Conservation (phyloP, 2,888 invertebrate genomes). For the Pantelozetes paolii region DNA sequence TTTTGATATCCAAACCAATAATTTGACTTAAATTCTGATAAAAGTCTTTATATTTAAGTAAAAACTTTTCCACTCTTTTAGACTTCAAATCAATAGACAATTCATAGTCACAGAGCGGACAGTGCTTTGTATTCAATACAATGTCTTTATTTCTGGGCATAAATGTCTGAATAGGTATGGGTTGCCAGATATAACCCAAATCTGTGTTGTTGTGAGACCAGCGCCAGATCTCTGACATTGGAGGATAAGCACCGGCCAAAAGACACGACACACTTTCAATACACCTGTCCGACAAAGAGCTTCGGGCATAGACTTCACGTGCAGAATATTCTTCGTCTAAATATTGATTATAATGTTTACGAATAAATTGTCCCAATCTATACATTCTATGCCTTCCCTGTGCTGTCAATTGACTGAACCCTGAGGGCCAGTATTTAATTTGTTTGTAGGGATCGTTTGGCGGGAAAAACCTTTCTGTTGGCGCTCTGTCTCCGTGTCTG, state of each 20-base stretch:
- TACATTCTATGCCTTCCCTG: slow-evolving; percentile 40
- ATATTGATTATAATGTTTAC: slow-evolving; percentile 27
- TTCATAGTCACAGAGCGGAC: too few relatives aligned
- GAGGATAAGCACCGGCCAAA: slow-evolving; percentile 27
- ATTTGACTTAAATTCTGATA: not conserved
- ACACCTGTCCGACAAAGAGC: slow-evolving; percentile 34
- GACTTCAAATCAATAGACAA: not conserved
- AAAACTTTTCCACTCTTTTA: not conserved
- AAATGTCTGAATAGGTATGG: slow-evolving; percentile 37
- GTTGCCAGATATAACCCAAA: slow-evolving; percentile 33
- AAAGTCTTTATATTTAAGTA: not conserved
- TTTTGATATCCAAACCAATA: not conserved
- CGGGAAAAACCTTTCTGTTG: not conserved
- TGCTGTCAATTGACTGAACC: slow-evolving; percentile 30
- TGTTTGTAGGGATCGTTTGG: slow-evolving; percentile 41
- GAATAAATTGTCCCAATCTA: slow-evolving; percentile 36
- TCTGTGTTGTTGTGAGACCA: slow-evolving; percentile 1
- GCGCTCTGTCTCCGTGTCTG: not conserved
- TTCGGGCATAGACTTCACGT: slow-evolving; percentile 28
- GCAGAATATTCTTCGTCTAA: slow-evolving; percentile 19
- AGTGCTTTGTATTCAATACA: not conserved
- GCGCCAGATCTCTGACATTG: not conserved
- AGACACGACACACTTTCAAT: slow-evolving; percentile 37
- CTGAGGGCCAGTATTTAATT: slow-evolving; percentile 40
- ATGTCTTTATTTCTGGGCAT: slow-evolving; percentile 3